phyloP scores from a whole-genome alignment of 2,797 vertebrate genomes.

The Anas flavirostris region DNA sequence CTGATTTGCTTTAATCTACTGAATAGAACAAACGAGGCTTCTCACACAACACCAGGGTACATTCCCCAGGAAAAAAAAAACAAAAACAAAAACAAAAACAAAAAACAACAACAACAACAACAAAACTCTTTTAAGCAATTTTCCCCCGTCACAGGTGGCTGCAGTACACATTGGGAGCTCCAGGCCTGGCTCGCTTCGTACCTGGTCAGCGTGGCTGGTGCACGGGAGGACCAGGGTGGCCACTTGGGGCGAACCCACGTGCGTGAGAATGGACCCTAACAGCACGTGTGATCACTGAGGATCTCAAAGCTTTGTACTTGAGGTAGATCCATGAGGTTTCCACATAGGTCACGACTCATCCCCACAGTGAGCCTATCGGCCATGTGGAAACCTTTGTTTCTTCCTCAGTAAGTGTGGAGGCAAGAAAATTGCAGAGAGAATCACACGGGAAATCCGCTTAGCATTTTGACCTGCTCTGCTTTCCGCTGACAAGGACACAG shows the following conservation, averaged over 20 bases:
- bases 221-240: too few species aligned
- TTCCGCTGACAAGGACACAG: background rate
- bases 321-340: background rate
- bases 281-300: fast-evolving
- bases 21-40: background rate
- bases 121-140: background rate
- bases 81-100: background rate
- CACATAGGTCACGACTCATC: background rate
- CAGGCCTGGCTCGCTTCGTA: too few species aligned
- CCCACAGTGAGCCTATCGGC: background rate
- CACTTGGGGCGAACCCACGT: too few species aligned
- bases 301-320: background rate
- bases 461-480: background rate
- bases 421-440: background rate
- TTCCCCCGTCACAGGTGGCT: background rate
- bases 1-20: background rate
- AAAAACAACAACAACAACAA: background rate
- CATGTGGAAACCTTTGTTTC: background rate
- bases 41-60: background rate
- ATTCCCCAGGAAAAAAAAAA: background rate
- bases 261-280: too few species aligned
- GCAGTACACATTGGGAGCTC: too few species aligned
- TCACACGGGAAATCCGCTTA: background rate
- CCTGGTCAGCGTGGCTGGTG: too few species aligned
- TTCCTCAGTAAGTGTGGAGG: background rate